A percentile compares a stretch with the other conserved stretches of the same genome.
Conservation (phyloP, 2,888 invertebrate genomes). For the Yponomeuta cagnagella region DNA sequence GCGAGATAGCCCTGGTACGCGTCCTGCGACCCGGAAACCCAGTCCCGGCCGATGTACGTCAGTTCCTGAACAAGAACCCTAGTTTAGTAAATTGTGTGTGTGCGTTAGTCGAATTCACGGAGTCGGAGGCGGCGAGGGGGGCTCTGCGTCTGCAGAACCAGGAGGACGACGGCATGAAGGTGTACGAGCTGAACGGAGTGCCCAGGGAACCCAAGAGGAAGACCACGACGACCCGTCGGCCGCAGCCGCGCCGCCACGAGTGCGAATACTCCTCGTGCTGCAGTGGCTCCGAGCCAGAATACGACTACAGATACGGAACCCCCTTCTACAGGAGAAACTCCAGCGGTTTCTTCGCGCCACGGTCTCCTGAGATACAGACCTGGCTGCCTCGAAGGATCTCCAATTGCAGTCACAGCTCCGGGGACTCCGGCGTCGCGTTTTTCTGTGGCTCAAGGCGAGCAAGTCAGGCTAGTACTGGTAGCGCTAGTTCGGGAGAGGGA, state of each 20-base stretch:
- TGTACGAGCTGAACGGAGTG: conserved; percentile 84
- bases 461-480: conserved; percentile 76
- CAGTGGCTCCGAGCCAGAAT: conserved; percentile 68
- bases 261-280: conserved; percentile 77
- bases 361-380: conserved; percentile 74
- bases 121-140: conserved; percentile 88
- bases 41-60: conserved; percentile 92
- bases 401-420: conserved; percentile 77
- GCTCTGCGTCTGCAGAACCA: conserved; percentile 81
- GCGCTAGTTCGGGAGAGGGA: conserved; percentile 76
- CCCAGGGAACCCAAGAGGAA: conserved; percentile 86
- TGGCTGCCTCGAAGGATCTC: conserved; percentile 79
- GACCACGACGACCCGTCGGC: conserved; percentile 77
- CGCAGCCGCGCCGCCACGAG: conserved; percentile 75
- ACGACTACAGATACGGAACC: conserved; percentile 62
- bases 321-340: conserved; percentile 65
- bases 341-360: conserved; percentile 63
- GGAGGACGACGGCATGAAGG: conserved; percentile 79
- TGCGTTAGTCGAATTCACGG: conserved; percentile 93
- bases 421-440: conserved; percentile 69
- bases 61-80: conserved; percentile 93
- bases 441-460: conserved; percentile 76
- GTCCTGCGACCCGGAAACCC: conserved; percentile 92
- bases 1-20: conserved; percentile 91
- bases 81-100: conserved; percentile 90